Evolutionary conservation across 92 coral and sea anemone genomes (phyloP), one percentile per base, ranked within the genome.

Genomic region (Zoanthus solanderi): DNA sequence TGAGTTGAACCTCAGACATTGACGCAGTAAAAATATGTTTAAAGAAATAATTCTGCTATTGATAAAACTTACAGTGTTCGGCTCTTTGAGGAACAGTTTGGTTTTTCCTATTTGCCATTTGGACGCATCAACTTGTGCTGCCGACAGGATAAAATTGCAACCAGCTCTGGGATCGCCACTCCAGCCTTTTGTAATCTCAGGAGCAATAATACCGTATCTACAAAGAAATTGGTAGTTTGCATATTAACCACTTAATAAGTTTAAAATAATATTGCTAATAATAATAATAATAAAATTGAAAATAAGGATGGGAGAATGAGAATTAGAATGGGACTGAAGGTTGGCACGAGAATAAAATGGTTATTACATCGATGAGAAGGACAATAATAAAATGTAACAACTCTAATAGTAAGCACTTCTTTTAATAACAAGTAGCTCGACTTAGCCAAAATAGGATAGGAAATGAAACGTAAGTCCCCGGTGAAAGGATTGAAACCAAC

Each of bases 71-170:
- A 93, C 98, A 85, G 94, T 96, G 56, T 81, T 83, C 6, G 94
- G 90, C 71, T 96, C 98, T 61, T 89, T 94, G 34, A 96, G 88
- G 47, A 96, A 96, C 61, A 96, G 87, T 71, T 96, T 96, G 4
- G 98, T 94, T 61, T 92, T 92, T 44, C 98, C 98, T 69, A 92
- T 88, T 74, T 89, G 95, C 93, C 97, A 96, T 88, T 87, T 94
- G 28, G 92, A 87, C 68, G 92, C 83, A 69, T 93, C 91, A n/a
- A 91, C 78, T 53, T 91, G 89, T 23, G 93, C 95, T 16, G 93
- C 92, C 6, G 66, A 78, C 90, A 96, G 61, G 4, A 96, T 90
- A 8, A 88, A 76, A 23, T 89, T 71, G 71, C 98, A 96, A 2
- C 87, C 95, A 46, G 90, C 92, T n/a, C 90, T 91, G 17, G 88